These are phyloP conservation scores for Myiagra hebetior DNA, from an alignment of 2,113 vertebrate genomes.

Conservation along the genomic window DNA sequence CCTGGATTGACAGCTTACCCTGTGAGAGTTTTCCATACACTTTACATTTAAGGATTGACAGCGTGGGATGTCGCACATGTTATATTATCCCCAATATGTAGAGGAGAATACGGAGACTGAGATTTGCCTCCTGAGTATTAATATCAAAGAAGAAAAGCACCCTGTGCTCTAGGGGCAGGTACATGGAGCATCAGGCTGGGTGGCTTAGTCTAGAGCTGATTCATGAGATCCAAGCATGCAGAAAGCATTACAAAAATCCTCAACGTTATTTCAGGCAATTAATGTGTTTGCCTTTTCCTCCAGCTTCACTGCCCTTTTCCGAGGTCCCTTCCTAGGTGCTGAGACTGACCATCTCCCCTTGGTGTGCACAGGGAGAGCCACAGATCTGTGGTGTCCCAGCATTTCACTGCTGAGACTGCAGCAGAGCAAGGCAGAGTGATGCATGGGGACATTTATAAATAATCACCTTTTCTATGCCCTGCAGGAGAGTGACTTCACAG, in stretches of 20 bases:
- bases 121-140: neutral
- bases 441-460: conserved; percentile 41
- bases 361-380: neutral
- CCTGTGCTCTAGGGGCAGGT: neutral
- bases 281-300: neutral
- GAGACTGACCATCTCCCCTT: neutral
- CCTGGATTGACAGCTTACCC: neutral
- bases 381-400: neutral
- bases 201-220: neutral
- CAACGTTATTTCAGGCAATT: neutral
- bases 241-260: neutral
- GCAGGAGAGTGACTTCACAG: conserved; percentile 39
- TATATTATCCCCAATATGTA: neutral
- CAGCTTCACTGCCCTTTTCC: neutral
- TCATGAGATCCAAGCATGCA: neutral
- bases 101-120: neutral
- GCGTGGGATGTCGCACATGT: neutral
- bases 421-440: neutral
- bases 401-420: neutral
- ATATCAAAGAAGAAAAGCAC: neutral
- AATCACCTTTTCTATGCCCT: conserved; percentile 25
- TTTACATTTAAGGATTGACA: neutral
- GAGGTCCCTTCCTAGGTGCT: neutral
- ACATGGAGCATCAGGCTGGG: neutral
- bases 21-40: neutral